These are phyloP conservation scores for Anguilla marmorata DNA, from an alignment of 2,797 vertebrate genomes.

Conservation along the genomic window DNA sequence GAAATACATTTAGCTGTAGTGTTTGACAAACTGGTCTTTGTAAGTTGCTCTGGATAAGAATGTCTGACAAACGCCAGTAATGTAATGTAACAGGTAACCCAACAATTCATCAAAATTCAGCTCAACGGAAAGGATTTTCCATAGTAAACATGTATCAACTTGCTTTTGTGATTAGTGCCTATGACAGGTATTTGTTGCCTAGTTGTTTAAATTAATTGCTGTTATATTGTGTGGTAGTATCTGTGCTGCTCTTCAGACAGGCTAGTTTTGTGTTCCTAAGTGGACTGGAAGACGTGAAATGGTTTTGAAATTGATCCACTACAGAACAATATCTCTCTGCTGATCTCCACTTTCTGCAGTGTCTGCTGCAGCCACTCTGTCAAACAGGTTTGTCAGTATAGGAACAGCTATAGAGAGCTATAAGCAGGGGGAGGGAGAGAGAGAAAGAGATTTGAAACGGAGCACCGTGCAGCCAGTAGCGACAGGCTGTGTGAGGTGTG, in stretches of 20 bases:
- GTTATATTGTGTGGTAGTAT: slow-evolving; percentile 31
- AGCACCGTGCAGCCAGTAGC: slow-evolving; percentile 21
- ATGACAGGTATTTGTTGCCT: slow-evolving; percentile 28
- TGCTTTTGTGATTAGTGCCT: background rate
- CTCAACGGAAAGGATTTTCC: background rate
- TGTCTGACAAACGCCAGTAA: background rate
- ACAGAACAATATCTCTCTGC: slow-evolving; percentile 4
- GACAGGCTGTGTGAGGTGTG: slow-evolving; percentile 40
- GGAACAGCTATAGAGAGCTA: slow-evolving; percentile 45
- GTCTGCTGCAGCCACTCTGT: slow-evolving; percentile 44
- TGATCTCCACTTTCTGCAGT: slow-evolving; percentile 14
- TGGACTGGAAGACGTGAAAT: background rate
- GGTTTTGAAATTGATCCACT: background rate
- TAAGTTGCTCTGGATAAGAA: background rate
- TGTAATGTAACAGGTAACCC: slow-evolving; percentile 13
- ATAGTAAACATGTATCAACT: background rate
- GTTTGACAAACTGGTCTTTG: slow-evolving; percentile 5
- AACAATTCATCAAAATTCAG: background rate
- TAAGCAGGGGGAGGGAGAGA: slow-evolving; percentile 53
- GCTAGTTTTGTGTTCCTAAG: background rate
- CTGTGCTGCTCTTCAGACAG: slow-evolving; percentile 9
- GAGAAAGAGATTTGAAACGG: slow-evolving; percentile 38
- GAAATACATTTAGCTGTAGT: background rate
- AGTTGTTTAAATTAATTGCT: slow-evolving; percentile 41
- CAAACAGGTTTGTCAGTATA: slow-evolving; percentile 67